These are phyloP conservation scores for Bombus confusus DNA, from an alignment of 1,140 invertebrate species.

Conservation along the genomic window DNA sequence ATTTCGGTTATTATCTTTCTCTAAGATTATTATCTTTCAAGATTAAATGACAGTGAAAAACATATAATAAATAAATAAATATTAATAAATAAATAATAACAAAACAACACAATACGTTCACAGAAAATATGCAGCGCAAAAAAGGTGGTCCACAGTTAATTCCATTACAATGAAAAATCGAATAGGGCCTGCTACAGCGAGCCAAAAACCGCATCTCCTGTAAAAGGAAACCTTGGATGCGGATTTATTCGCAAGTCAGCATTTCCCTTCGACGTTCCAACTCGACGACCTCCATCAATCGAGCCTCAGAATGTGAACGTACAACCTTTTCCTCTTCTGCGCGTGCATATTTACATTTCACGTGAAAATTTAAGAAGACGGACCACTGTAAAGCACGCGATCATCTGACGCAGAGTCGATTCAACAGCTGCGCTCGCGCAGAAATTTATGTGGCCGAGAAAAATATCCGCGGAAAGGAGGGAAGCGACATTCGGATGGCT, in stretches of 20 bases:
- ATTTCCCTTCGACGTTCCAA: not conserved
- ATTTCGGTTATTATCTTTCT: too few relatives aligned
- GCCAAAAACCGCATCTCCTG: too few relatives aligned
- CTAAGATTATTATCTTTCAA: too few relatives aligned
- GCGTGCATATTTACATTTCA: conserved; percentile 21
- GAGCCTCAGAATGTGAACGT: not conserved
- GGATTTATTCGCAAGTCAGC: not conserved
- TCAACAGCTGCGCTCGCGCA: conserved; percentile 28
- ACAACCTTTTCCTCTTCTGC: not conserved
- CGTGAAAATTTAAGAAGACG: conserved; percentile 27
- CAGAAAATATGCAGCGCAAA: too few relatives aligned
- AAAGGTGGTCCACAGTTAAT: too few relatives aligned
- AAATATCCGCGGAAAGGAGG: not conserved
- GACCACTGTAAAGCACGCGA: conserved; percentile 4
- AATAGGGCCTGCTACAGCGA: too few relatives aligned
- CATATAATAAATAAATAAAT: too few relatives aligned
- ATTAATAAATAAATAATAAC: too few relatives aligned
- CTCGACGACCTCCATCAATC: not conserved
- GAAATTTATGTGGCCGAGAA: conserved; percentile 25
- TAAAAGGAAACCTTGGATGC: too few relatives aligned
- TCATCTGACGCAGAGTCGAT: not conserved
- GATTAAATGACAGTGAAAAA: too few relatives aligned
- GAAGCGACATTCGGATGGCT: not conserved
- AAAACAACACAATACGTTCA: too few relatives aligned
- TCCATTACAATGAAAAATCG: too few relatives aligned